Conservation (phyloP, 2,888 invertebrate genomes). For the Nomada ferruginata region DNA sequence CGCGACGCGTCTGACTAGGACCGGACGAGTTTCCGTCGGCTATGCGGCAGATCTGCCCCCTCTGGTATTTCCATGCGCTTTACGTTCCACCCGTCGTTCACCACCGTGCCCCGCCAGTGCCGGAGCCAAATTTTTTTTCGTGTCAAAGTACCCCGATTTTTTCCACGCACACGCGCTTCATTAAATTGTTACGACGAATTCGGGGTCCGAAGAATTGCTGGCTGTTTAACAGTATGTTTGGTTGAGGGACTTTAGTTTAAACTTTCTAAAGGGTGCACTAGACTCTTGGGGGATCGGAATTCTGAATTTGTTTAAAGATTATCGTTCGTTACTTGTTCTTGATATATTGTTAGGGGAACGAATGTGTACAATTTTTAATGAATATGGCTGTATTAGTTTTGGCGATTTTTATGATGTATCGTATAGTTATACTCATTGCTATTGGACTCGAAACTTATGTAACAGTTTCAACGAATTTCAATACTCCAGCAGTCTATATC, state of each 20-base stretch:
- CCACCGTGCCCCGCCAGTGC: constrained; percentile 41
- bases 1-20: constrained; percentile 72
- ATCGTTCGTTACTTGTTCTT: not conserved
- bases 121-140: constrained; percentile 24
- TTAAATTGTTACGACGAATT: not conserved
- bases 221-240: too few species aligned
- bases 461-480: constrained; percentile 28
- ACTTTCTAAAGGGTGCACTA: too few species aligned
- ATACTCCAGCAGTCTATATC: constrained; percentile 1
- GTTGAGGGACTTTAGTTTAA: too few species aligned
- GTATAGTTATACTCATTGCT: not conserved
- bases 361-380: not conserved
- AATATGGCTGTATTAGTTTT: too few species aligned
- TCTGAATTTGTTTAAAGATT: not conserved
- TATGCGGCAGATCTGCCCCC: constrained; percentile 73
- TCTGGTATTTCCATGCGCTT: constrained; percentile 63
- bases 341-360: not conserved
- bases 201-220: too few species aligned
- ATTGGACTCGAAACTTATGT: constrained; percentile 34
- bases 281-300: not conserved
- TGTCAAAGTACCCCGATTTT: constrained; percentile 15
- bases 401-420: not conserved
- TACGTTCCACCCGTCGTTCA: constrained; percentile 33
- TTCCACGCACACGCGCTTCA: not conserved
- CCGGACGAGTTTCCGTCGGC: constrained; percentile 66